Base-by-base conservation (phyloP, 2,888 invertebrate species). In the Seira ritae region DNA sequence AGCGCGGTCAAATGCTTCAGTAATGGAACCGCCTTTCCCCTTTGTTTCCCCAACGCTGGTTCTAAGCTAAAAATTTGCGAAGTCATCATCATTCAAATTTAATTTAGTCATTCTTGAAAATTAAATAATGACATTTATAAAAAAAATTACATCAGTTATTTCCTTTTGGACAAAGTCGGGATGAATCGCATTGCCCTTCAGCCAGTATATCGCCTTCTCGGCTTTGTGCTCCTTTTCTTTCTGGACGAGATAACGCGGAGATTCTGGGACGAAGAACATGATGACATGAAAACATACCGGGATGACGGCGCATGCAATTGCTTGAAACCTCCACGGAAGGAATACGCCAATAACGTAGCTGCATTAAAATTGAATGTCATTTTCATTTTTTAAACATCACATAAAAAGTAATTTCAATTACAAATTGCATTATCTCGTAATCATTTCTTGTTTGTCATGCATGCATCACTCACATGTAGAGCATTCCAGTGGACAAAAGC, bases 401-500 rank as follows among this genome's bases (percentile, higher is more conserved):
- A n/a, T 68, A 8, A 17, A 42, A 10, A 22, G n/a, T 24, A 22
- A n/a, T 22, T 20, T 65, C 65, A 65, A 20, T 67, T 8, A 1
- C 8, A 22, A 66, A 23, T 15, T 67, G 1, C 67, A 23, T 23
- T 23, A 24, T 67, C 24, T 23, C 8, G 12, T 23, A 1, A 67
- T 10, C 3, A 67, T 67, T n/a, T 3, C 20, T 66, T 15, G 4
- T 19, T 15, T 10, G 17, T 62, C 62, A 66, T 20, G 8, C 23
- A 66, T 20, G 4, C 66, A 66, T 6, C 37, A 73, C 84, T 85
- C 81, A 88, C 80, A 88, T 87, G 80, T 88, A 88, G 42, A 89
- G 67, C 85, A 89, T 86, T 62, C 89, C 89, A 19, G 88, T 75
- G 22, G 88, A 88, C 24, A 88, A 84, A 83, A 88, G 86, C 67